Base-by-base conservation (phyloP, 2,797 vertebrate species). In the Chelidonichthys spinosus region DNA sequence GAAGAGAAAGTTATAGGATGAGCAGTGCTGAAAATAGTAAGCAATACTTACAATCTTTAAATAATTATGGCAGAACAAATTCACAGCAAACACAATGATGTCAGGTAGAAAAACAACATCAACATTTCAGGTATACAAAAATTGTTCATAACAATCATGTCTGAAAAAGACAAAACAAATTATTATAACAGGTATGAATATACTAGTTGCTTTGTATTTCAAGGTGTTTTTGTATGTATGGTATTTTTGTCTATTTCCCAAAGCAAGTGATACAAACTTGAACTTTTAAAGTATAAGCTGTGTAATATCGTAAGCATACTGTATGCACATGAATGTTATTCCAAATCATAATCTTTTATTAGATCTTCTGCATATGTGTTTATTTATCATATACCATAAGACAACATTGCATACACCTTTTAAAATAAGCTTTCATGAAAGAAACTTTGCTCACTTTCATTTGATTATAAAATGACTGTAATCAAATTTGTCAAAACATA, bases 181-280 rank as follows among this genome's bases (percentile, higher is more conserved):
- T 36, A 54, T 56, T 74, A 70, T 35, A 42, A 2, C 35, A 43
- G 15, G 15, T 62, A 63, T 54, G 15, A 40, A 40, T 37, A 14
- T 44, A 11, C 5, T 65, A 53, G 59, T 6, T 62, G 4, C 3
- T 62, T 25, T 59, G n/a, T 78, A 74, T 77, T 81, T 63, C 44
- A 33, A 39, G 1, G 33, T 43, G 11, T 14, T 84, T 86, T 80
- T 78, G 50, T 78, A 75, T 78, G 50, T 69, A 63, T 75, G 11
- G 4, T 59, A 35, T 74, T 62, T 83, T 58, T 53, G 18, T 33
- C 36, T 74, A 6, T 64, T 43, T 69, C 13, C 43, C 8, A 50
- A 60, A 66, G 10, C 15, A 75, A 49, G 17, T 63, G 37, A 60
- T 63, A n/a, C 5, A 47, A 37, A 50, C 25, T 25, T 63, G 1